A percentile compares a stretch with the other conserved stretches of the same genome.
Conservation (phyloP, 2,113 vertebrate species). For the human (Homo sapiens) region GRCh38 chr6:66748501-66749000, state of each 20-base stretch:
- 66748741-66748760: neutral
- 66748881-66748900: neutral
- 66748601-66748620: neutral
- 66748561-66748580: neutral
- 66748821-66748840: neutral
- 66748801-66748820: neutral
- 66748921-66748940: neutral
- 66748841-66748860: neutral
- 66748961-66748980: neutral
- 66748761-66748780: neutral
- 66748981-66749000: neutral
- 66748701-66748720: neutral
- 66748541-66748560: neutral
- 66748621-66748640: neutral
- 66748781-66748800: neutral
- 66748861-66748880: neutral
- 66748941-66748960: slow-evolving; percentile 16
- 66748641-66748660: neutral
- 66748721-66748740: neutral
- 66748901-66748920: neutral
- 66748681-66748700: neutral
- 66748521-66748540: neutral
- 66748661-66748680: neutral
- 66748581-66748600: neutral
- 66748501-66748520: neutral